Conservation (phyloP, 2,888 invertebrate species). For the Dorcus parallelipipedus region DNA sequence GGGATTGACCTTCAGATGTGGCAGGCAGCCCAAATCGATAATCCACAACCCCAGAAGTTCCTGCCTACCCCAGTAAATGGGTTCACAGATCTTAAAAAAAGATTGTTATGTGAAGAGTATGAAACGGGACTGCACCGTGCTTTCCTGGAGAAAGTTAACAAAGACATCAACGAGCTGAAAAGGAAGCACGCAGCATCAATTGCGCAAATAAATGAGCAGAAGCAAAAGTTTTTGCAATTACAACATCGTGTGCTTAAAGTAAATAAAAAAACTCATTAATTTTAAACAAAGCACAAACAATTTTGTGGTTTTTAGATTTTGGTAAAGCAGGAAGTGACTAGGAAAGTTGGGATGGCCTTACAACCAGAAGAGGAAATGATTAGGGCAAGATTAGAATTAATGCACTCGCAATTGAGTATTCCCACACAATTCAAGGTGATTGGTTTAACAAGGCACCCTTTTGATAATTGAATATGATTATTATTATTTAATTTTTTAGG, state of each 20-base stretch:
- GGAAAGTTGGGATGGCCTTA: slow-evolving; percentile 84
- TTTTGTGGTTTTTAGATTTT: slow-evolving; percentile 52
- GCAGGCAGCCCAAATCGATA: slow-evolving; percentile 94
- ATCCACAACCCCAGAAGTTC: slow-evolving; percentile 86
- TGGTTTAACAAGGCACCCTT: not conserved
- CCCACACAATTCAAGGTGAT: slow-evolving; percentile 88
- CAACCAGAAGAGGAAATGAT: slow-evolving; percentile 88
- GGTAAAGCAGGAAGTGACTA: slow-evolving; percentile 80
- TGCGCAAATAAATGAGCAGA: slow-evolving; percentile 78
- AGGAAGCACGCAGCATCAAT: slow-evolving; percentile 77
- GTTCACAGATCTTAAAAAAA: slow-evolving; percentile 75
- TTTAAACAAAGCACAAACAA: not conserved
- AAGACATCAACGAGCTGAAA: slow-evolving; percentile 74
- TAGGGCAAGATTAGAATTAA: slow-evolving; percentile 80
- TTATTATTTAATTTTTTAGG: slow-evolving; percentile 45
- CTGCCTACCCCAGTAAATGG: slow-evolving; percentile 95
- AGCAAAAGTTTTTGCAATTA: slow-evolving; percentile 75
- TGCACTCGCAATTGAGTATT: slow-evolving; percentile 82
- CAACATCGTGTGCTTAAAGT: slow-evolving; percentile 82
- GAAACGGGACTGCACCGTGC: slow-evolving; percentile 80
- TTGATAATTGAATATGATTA: not conserved
- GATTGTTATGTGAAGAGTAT: slow-evolving; percentile 79
- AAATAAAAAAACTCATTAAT: slow-evolving; percentile 17
- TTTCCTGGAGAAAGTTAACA: slow-evolving; percentile 65
- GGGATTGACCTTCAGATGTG: slow-evolving; percentile 92